Conservation (phyloP, 2,113 vertebrate genomes). For the Misgurnus mizolepis region DNA sequence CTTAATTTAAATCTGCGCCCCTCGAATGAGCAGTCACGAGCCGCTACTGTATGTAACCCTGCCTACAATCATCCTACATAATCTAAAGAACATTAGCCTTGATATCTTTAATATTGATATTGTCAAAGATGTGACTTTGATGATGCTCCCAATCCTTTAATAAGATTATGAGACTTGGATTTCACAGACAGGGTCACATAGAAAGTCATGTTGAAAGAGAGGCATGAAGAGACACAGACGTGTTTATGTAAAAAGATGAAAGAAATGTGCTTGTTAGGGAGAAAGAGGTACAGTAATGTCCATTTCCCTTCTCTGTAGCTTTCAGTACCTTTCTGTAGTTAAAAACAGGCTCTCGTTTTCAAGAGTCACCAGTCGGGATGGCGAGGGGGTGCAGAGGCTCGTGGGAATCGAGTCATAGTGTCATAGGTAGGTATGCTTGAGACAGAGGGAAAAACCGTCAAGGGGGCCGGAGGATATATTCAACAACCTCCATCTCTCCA, state of each 20-base stretch:
- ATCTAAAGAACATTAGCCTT: no score
- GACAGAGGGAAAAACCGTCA: slow-evolving; percentile 54
- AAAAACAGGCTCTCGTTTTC: slow-evolving; percentile 41
- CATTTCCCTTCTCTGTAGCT: slow-evolving; percentile 5
- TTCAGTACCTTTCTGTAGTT: slow-evolving; percentile 72
- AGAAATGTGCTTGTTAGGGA: not conserved
- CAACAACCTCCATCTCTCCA: slow-evolving; percentile 15
- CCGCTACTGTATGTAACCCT: no score
- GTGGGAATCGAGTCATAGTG: slow-evolving; percentile 79
- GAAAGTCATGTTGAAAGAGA: not conserved
- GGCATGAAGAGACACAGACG: not conserved
- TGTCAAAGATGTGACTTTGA: no score
- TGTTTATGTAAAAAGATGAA: not conserved
- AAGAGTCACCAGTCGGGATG: slow-evolving; percentile 78
- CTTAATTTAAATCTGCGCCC: no score
- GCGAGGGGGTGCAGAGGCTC: slow-evolving; percentile 80
- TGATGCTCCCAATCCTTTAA: no score
- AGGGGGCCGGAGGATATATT: slow-evolving; percentile 15
- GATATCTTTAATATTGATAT: no score
- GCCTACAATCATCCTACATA: no score
- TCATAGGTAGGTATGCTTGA: slow-evolving; percentile 77
- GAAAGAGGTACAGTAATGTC: not conserved
- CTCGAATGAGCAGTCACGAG: no score
- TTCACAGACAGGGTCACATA: not conserved
- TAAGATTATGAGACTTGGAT: no score